Evolutionary conservation across 2,113 vertebrate genomes (phyloP).

Genomic region (Malurus melanocephalus): DNA sequence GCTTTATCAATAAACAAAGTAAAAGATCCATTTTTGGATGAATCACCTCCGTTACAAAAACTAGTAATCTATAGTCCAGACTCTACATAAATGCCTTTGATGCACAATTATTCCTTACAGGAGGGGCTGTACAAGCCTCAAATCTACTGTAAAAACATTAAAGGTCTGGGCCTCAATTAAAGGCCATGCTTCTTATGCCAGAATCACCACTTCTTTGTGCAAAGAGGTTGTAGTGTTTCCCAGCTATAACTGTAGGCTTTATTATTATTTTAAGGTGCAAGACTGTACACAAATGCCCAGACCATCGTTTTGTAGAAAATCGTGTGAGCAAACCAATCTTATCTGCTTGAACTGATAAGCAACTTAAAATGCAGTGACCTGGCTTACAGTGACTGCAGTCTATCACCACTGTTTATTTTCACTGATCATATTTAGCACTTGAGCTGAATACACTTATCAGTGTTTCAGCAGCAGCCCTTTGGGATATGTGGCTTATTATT

Average conservation of each 20-base stretch:
- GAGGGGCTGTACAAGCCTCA: not conserved
- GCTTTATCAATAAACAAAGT: not conserved
- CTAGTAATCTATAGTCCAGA: not conserved
- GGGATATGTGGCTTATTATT: not conserved
- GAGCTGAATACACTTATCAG: not conserved
- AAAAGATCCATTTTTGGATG: not conserved
- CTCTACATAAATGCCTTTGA: not conserved
- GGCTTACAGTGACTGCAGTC: not conserved
- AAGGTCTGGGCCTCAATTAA: not conserved
- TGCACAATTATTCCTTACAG: not conserved
- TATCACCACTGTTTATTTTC: not conserved
- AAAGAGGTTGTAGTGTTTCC: not conserved
- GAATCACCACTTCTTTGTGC: not conserved
- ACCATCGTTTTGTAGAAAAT: not conserved
- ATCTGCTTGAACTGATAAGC: not conserved
- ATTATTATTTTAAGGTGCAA: not conserved
- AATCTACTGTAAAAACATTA: not conserved
- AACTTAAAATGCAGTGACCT: not conserved
- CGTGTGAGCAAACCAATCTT: accelerated
- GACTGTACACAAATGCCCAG: not conserved
- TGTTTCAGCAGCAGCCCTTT: not conserved
- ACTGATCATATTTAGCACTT: not conserved
- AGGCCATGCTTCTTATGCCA: not conserved
- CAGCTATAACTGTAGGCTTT: not conserved
- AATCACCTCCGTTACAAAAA: not conserved